Percentiles rank a stretch among this genome's conserved stretches.
These are phyloP conservation scores for Leistus spinibarbis DNA, from an alignment of 2,888 invertebrate species.

Conservation along the genomic window DNA sequence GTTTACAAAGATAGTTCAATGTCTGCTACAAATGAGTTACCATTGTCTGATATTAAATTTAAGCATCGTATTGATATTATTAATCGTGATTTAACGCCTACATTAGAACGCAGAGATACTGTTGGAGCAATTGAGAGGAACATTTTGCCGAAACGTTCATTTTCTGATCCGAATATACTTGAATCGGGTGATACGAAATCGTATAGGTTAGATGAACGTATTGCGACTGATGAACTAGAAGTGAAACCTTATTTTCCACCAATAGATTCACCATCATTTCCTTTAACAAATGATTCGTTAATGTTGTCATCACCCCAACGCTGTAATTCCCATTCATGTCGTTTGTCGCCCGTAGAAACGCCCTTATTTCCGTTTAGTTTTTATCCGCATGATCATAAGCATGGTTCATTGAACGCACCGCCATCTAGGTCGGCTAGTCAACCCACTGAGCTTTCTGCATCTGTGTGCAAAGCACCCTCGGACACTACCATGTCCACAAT, in stretches of 20 bases:
- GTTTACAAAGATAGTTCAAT: conserved; percentile 35
- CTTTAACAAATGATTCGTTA: conserved; percentile 8
- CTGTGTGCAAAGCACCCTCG: conserved; percentile 53
- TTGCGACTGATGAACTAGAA: conserved; percentile 16
- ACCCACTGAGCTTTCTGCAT: conserved; percentile 48
- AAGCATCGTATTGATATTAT: conserved; percentile 29
- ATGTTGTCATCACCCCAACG: conserved; percentile 1
- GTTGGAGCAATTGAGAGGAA: conserved; percentile 24
- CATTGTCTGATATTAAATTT: conserved; percentile 51
- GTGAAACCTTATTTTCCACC: conserved; percentile 33
- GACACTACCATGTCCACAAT: conserved; percentile 26
- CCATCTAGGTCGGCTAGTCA: conserved; percentile 38
- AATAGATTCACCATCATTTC: conserved; percentile 28
- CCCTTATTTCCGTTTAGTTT: conserved; percentile 50
- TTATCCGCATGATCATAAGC: conserved; percentile 48
- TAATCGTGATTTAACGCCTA: conserved; percentile 34
- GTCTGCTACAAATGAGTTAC: conserved; percentile 52
- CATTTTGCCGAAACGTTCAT: conserved; percentile 47
- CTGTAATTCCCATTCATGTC: conserved; percentile 29
- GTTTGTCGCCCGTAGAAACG: conserved; percentile 48
- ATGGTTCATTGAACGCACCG: conserved; percentile 34
- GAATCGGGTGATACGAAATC: conserved; percentile 45
- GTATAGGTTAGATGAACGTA: conserved; percentile 8
- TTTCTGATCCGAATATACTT: conserved; percentile 56
- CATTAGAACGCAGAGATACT: conserved; percentile 43